Evolutionary conservation across 92 coral and sea anemone species (phyloP).

Genomic region (Siderastrea radians): DNA sequence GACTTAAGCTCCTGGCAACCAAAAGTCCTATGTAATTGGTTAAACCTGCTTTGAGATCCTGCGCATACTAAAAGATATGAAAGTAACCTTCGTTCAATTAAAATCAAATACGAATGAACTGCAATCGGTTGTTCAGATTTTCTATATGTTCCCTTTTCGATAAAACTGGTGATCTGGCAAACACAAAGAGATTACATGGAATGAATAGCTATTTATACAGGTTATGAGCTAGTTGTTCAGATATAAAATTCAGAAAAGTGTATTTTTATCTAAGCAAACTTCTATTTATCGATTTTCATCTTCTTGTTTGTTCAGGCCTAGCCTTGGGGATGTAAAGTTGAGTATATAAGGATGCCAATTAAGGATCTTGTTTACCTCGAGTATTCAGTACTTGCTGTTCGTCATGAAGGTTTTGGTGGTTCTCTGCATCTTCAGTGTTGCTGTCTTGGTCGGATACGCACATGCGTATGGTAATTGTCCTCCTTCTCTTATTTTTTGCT

Average conservation of each 20-base stretch:
- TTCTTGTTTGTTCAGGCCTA: background rate
- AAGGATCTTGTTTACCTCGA: background rate
- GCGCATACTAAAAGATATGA: too few relatives aligned
- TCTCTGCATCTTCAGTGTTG: conserved; percentile 5
- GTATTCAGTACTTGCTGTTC: background rate
- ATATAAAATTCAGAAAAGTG: background rate
- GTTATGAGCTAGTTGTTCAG: background rate
- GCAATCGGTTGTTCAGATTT: background rate
- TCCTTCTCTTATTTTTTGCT: too few relatives aligned
- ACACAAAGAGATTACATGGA: background rate
- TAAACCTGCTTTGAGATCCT: too few relatives aligned
- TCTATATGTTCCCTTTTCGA: background rate
- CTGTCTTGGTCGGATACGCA: conserved; percentile 8
- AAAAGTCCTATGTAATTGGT: too few relatives aligned
- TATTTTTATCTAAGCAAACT: background rate
- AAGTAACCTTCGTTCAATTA: too few relatives aligned
- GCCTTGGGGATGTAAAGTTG: background rate
- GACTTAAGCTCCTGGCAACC: too few relatives aligned
- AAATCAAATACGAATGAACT: too few relatives aligned
- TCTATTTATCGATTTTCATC: background rate
- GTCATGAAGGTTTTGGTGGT: background rate
- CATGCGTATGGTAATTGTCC: too few relatives aligned
- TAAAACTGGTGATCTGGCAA: background rate
- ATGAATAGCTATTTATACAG: background rate
- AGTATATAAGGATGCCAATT: background rate